Base-by-base conservation (phyloP, 2,797 vertebrate genomes). In the Lepidocolaptes lacrymiger region DNA sequence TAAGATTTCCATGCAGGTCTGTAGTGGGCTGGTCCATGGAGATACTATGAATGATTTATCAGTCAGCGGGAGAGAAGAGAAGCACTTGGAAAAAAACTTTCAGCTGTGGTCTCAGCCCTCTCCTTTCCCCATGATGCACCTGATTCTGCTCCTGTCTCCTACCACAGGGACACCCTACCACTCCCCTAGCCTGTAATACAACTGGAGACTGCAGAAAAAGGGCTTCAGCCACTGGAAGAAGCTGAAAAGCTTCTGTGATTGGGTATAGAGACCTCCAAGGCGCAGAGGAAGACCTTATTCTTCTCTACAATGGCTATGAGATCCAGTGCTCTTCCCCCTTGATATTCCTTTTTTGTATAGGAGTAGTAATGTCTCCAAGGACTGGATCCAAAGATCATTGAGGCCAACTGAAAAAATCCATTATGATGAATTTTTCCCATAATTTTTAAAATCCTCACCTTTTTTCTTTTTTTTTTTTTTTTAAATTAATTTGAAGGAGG, bases 351-450 rank as follows among this genome's bases (percentile, higher is more conserved):
- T 80, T 92, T 28, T 39, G 44, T 76, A 41, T 76, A 43, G 43
- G 72, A 87, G 28, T 15, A 81, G 39, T 37, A 43, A 67, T 82
- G 37, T 63, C 71, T 87, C 41, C 48, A 82, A 73, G 24, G 34
- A 15, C 27, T 39, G 41, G 26, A 88, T 89, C 46, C 73, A 93
- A 93, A 73, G 49, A n/a, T 24, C 0, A 0, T 44, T 66, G 28
- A 81, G 93, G 73, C 13, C 68, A 72, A 63, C 28, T 37, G 54
- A 93, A 80, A 93, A 95, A 91, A 94, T 78, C 39, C 17, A 15
- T 62, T 21, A 32, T 39, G n/a, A 36, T 83, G 16, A 68, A n/a
- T 80, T 68, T 68, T 89, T 91, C 44, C 58, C 1, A 0, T 71
- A 64, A 77, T 89, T 96, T 75, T 69, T 21, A 64, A 85, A 91